Conservation (phyloP, 2,888 invertebrate species). For the Nematopogon swammerdamellus region DNA sequence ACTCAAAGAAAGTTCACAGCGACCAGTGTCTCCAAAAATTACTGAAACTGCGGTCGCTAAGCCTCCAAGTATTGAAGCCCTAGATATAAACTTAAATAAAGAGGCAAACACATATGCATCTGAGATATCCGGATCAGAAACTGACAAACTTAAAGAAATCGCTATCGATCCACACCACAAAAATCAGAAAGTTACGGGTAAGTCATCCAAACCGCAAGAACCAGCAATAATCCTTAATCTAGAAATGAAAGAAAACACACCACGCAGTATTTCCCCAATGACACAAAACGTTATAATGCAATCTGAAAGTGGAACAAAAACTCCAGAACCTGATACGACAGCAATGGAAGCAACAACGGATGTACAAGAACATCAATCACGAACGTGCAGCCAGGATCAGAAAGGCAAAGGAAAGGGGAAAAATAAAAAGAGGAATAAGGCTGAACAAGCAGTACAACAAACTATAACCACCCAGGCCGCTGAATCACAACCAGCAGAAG, state of each 20-base stretch:
- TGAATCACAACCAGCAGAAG: neutral
- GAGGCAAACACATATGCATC: too few relatives aligned
- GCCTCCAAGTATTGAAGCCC: too few relatives aligned
- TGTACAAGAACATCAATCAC: too few relatives aligned
- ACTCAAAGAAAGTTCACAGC: too few relatives aligned
- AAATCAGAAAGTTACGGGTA: neutral
- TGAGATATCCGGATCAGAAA: neutral
- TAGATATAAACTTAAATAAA: too few relatives aligned
- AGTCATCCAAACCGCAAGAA: neutral
- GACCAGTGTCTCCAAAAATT: too few relatives aligned
- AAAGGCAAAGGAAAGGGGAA: slow-evolving; percentile 23
- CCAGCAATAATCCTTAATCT: neutral
- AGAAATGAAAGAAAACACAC: neutral
- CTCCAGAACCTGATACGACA: too few relatives aligned
- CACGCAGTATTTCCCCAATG: too few relatives aligned
- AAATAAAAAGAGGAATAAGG: slow-evolving; percentile 36
- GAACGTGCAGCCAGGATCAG: neutral
- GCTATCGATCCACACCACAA: neutral
- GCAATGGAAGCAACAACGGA: too few relatives aligned
- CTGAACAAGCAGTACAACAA: slow-evolving; percentile 18
- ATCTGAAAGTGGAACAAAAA: too few relatives aligned
- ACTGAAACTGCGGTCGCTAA: too few relatives aligned
- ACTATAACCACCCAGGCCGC: neutral
- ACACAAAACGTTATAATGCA: too few relatives aligned
- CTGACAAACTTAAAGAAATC: neutral